Base-by-base conservation (phyloP, 2,113 vertebrate species). In the Pontoporia blainvillei region DNA sequence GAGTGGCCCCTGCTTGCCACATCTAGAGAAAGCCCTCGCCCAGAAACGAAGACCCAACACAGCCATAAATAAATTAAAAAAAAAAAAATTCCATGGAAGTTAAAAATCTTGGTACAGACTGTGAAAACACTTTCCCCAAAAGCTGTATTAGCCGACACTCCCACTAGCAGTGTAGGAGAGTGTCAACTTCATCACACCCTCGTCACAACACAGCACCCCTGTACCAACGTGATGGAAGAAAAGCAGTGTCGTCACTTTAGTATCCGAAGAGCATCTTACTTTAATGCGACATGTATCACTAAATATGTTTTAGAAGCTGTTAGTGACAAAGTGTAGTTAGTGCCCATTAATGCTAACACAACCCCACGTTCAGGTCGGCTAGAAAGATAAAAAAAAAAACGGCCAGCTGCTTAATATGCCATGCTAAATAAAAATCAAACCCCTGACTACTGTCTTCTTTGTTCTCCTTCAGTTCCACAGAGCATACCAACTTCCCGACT, bases 291-390 rank as follows among this genome's bases (percentile, higher is more conserved):
- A 12, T 0, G 9, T 1, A 2, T 6, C 39, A 62, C 1, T 18
- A 46, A 59, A 5, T 3, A 29, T 0, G 9, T 8, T 27, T 59
- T 2, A 69, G 21, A 78, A 34, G 72, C 14, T 83, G 25, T 1
- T 23, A 31, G 18, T 20, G 17, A 36, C 39, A 25, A 9, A 6
- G 27, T 0, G 27, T 0, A 4, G 39, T 0, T 0, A 4, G 39
- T 0, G 9, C 17, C 41, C 52, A 1, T 1, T 0, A 25, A 20
- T 0, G 9, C 34, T 2, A 31, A 76, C 49, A 10, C 3, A 8
- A 1, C 1, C 54, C 14, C 44, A 39, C 18, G n/a, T 3, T 41
- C 83, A 12, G 8, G 49, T 0, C 11, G 17, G 34, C 84, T 20
- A 0, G 9, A 14, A 9, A 76, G 44, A 44, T 15, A 10, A 0